These are phyloP conservation scores for Gavialis gangeticus DNA, from an alignment of 2,113 vertebrate species.

Conservation along the genomic window DNA sequence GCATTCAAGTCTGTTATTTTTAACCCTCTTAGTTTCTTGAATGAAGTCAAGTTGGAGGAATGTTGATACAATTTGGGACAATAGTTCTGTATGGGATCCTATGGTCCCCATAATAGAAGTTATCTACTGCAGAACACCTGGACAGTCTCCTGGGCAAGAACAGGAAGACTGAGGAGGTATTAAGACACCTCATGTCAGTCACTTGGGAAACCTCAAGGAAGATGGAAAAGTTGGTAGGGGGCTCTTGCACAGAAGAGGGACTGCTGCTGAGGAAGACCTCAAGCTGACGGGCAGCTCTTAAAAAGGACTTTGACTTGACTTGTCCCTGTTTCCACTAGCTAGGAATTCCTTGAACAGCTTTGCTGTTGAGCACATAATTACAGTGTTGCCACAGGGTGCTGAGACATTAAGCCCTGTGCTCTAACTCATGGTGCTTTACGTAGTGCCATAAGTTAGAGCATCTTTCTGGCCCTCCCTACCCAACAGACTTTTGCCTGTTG, in stretches of 20 bases:
- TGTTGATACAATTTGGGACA: neutral
- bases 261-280: neutral
- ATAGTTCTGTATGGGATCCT: conserved; percentile 36
- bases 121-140: neutral
- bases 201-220: neutral
- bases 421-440: no score
- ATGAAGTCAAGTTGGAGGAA: conserved; percentile 34
- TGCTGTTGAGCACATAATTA: no score
- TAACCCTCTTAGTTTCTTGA: conserved; percentile 22
- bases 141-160: neutral
- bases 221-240: neutral
- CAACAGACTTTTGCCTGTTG: no score
- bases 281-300: neutral
- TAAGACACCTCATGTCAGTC: neutral
- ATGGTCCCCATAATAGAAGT: conserved; percentile 49
- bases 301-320: neutral
- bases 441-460: no score
- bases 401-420: no score
- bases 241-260: neutral
- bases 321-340: no score
- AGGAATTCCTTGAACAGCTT: no score
- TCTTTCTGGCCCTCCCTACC: no score
- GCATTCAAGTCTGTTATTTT: conserved; percentile 54
- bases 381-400: no score
- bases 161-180: neutral